Base-by-base conservation (phyloP, 2,113 vertebrate genomes). In the Phalacrocorax aristotelis region DNA sequence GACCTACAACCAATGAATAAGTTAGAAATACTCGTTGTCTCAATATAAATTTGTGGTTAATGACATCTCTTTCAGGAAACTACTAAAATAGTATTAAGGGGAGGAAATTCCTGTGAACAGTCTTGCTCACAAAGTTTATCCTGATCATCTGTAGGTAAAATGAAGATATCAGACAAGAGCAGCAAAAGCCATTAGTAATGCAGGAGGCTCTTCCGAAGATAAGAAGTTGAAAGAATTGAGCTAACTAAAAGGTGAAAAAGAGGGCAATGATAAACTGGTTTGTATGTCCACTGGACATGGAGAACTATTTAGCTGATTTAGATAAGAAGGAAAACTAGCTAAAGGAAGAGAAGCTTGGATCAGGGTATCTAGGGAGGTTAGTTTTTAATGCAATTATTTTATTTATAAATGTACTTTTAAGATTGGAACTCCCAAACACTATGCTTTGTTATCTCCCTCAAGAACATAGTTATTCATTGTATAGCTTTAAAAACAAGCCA, bases 351-450 rank as follows among this genome's bases (percentile, higher is more conserved):
- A 91, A 19, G 9, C 22, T 32, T 79, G 38, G 38, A 89, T 75
- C 23, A 84, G 51, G 38, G 55, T 62, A 34, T 46, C 22, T 74
- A 78, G 51, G 15, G 42, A 89, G 23, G 18, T 89, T 83, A 87
- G 57, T 46, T 94, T 94, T 93, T 90, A 92, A 86, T 66, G 54
- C 23, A 88, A 77, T 80, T 64, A 72, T 89, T 94, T 93, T 88
- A 70, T 82, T 84, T 51, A 79, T 93, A 79, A 57, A 84, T 79
- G 74, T 75, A 76, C 48, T 68, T 82, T 58, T 84, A 78, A 95
- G 51, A 94, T 13, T 84, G 65, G 27, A 61, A 20, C 15, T 91
- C 58, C 30, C 49, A 82, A 91, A 81, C 27, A 42, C 19, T 81
- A 11, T 17, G 38, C 10, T 49, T 82, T 65, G 54, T 64, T 32